Evolutionary conservation across 2,888 invertebrate genomes (phyloP).

Genomic region (Limnephilus marmoratus): DNA sequence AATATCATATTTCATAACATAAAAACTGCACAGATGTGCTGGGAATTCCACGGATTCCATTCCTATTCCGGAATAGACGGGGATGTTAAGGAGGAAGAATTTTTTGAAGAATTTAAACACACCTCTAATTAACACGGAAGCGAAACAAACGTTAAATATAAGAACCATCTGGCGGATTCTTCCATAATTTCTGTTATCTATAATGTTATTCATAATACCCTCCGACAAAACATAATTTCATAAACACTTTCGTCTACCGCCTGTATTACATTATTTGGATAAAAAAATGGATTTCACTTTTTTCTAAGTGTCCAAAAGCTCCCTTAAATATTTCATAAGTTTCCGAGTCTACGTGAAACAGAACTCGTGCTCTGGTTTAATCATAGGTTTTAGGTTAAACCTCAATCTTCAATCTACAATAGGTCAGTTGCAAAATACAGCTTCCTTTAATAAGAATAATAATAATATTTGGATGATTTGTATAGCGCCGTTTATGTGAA

Average conservation of each 20-base stretch:
- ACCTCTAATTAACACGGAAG: slow-evolving; percentile 8
- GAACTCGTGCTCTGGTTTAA: slow-evolving; percentile 1
- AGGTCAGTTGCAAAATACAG: not conserved
- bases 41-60: slow-evolving; percentile 18
- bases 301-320: not conserved
- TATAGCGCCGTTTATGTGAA: too few relatives aligned
- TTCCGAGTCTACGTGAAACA: not conserved
- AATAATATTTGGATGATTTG: too few relatives aligned
- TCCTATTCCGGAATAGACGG: slow-evolving; percentile 31
- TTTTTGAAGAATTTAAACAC: not conserved
- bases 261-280: too few relatives aligned
- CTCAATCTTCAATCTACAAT: not conserved
- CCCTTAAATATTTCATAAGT: not conserved
- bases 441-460: too few relatives aligned
- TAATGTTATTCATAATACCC: slow-evolving; percentile 1
- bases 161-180: slow-evolving; percentile 12
- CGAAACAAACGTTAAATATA: slow-evolving; percentile 15
- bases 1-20: slow-evolving; percentile 31
- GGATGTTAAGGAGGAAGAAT: slow-evolving; percentile 38
- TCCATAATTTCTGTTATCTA: not conserved
- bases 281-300: not conserved
- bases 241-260: not conserved
- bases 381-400: not conserved
- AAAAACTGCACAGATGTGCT: slow-evolving; percentile 42
- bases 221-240: not conserved